Percentiles rank a stretch among this genome's conserved stretches.
phyloP scores from a whole-genome alignment of 2,797 vertebrate genomes.

The Hoplostethus atlanticus region DNA sequence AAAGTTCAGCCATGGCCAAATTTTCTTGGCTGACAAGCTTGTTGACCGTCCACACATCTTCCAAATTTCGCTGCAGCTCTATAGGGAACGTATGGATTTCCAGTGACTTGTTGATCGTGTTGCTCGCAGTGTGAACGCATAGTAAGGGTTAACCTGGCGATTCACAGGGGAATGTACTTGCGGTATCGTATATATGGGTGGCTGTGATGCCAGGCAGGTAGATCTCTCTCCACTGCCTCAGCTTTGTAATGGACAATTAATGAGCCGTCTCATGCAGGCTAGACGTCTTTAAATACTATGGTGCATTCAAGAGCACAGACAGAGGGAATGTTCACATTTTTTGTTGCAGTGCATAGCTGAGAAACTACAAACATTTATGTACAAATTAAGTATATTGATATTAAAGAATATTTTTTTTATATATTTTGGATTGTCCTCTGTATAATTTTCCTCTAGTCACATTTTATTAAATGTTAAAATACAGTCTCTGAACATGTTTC shows the following conservation, averaged over 20 bases:
- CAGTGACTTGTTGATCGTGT: no score
- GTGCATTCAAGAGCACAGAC: slow-evolving; percentile 43
- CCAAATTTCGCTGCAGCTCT: no score
- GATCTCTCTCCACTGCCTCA: slow-evolving; percentile 46
- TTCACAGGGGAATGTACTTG: slow-evolving; percentile 60
- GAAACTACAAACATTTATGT: neutral
- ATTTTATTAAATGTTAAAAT: no score
- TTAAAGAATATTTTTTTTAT: neutral
- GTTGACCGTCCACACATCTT: no score
- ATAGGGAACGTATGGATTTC: no score
- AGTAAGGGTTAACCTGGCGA: slow-evolving; percentile 22
- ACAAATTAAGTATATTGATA: neutral
- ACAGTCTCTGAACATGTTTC: no score
- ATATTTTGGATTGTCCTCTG: no score
- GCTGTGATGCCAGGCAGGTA: slow-evolving; percentile 74
- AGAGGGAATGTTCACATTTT: neutral
- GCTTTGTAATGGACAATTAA: slow-evolving; percentile 76
- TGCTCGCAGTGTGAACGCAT: no score
- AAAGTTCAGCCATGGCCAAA: no score
- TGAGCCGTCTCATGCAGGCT: slow-evolving; percentile 61
- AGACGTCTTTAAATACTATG: slow-evolving; percentile 55
- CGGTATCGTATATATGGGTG: slow-evolving; percentile 52
- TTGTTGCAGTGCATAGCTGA: neutral
- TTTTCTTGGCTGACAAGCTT: no score
- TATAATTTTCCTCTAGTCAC: no score